phyloP scores from a whole-genome alignment of 2,797 vertebrate species.

The Masticophis lateralis region DNA sequence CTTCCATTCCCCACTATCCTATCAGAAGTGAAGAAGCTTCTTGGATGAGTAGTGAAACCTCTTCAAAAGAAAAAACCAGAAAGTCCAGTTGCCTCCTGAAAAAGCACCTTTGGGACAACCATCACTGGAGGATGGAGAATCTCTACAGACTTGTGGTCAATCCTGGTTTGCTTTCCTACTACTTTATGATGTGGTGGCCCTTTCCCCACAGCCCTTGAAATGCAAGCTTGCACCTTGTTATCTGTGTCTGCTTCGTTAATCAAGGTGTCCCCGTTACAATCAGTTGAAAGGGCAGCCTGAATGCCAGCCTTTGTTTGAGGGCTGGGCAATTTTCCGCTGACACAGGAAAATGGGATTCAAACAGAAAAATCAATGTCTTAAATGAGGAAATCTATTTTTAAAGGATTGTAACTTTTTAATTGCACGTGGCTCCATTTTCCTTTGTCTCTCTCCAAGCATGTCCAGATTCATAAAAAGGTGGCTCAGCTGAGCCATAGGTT shows the following conservation, averaged over 20 bases:
- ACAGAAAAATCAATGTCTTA: neutral
- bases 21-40: too few species aligned
- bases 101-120: too few species aligned
- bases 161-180: neutral
- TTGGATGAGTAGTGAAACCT: too few species aligned
- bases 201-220: neutral
- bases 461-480: neutral
- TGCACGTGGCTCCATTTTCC: neutral
- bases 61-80: too few species aligned
- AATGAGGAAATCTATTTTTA: neutral
- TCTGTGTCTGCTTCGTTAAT: neutral
- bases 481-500: neutral
- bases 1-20: too few species aligned
- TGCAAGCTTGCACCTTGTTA: neutral
- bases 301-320: neutral
- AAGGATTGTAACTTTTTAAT: neutral
- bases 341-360: neutral
- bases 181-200: neutral
- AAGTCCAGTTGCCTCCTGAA: too few species aligned
- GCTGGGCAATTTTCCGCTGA: neutral
- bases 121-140: too few species aligned
- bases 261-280: neutral
- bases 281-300: neutral
- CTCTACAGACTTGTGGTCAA: neutral
- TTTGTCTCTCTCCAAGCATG: neutral